phyloP scores from a whole-genome alignment of 2,888 invertebrate species.

The Latrodectus hesperus region DNA sequence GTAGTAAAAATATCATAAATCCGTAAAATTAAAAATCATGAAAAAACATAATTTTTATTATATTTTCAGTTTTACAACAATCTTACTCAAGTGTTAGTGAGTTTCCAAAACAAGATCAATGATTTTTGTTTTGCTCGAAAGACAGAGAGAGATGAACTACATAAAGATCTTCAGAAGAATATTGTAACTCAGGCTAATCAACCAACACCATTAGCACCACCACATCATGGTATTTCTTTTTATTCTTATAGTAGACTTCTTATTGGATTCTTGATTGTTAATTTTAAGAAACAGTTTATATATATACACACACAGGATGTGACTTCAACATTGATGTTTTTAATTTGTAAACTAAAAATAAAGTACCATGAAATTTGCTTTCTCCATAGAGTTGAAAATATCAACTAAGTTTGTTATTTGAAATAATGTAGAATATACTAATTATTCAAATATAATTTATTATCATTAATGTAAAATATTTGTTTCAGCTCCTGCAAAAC shows the following conservation, averaged over 20 bases:
- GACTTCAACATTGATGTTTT: too few species aligned
- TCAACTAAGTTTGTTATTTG: too few species aligned
- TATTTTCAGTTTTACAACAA: slow-evolving; percentile 78
- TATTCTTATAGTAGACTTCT: background rate
- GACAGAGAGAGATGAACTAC: slow-evolving; percentile 98
- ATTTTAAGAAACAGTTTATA: too few species aligned
- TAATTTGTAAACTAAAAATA: too few species aligned
- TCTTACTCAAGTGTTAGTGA: slow-evolving; percentile 86
- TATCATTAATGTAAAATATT: background rate
- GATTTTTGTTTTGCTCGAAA: slow-evolving; percentile 99
- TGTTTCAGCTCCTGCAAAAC: slow-evolving; percentile 41
- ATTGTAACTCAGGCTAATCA: slow-evolving; percentile 77
- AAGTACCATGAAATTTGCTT: too few species aligned
- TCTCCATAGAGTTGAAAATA: too few species aligned
- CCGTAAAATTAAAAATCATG: too few species aligned
- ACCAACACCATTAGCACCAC: slow-evolving; percentile 66
- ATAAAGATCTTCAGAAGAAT: slow-evolving; percentile 93
- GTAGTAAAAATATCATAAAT: too few species aligned
- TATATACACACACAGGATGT: too few species aligned
- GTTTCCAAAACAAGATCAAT: slow-evolving; percentile 96
- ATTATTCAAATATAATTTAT: too few species aligned
- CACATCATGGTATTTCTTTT: slow-evolving; percentile 51
- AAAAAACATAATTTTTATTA: too few species aligned
- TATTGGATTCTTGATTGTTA: too few species aligned
- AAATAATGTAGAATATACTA: background rate